These are phyloP conservation scores for Drosophila ohnishii DNA, from an alignment of 1,140 invertebrate genomes.

Conservation along the genomic window DNA sequence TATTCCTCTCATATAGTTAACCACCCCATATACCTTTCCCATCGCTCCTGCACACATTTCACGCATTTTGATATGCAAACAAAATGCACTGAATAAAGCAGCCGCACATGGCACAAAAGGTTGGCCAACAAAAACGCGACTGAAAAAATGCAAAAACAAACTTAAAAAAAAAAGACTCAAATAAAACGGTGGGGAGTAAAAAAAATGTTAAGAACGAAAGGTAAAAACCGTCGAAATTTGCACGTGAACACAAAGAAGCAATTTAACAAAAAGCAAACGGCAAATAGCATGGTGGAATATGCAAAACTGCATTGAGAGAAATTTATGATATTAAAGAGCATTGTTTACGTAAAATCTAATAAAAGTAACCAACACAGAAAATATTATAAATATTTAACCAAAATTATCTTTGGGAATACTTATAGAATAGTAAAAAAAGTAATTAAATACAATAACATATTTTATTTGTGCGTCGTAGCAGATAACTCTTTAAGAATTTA, in stretches of 20 bases:
- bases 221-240: slow-evolving; percentile 70
- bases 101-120: slow-evolving; percentile 64
- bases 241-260: slow-evolving; percentile 73
- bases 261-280: slow-evolving; percentile 74
- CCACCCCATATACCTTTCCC: slow-evolving; percentile 5
- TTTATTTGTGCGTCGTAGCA: neutral
- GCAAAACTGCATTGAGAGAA: slow-evolving; percentile 38
- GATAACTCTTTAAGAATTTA: neutral
- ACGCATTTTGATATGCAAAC: slow-evolving; percentile 80
- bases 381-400: neutral
- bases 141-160: slow-evolving; percentile 18
- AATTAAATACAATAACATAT: neutral
- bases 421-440: neutral
- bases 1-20: slow-evolving; percentile 15
- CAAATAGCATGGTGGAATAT: slow-evolving; percentile 47
- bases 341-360: neutral
- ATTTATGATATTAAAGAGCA: neutral
- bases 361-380: neutral
- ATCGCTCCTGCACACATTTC: slow-evolving; percentile 57
- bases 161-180: neutral
- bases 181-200: neutral
- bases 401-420: fast-evolving
- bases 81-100: slow-evolving; percentile 74
- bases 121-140: slow-evolving; percentile 41
- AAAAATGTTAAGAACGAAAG: slow-evolving; percentile 23